phyloP scores from a whole-genome alignment of 2,113 vertebrate species.

The Morone saxatilis region DNA sequence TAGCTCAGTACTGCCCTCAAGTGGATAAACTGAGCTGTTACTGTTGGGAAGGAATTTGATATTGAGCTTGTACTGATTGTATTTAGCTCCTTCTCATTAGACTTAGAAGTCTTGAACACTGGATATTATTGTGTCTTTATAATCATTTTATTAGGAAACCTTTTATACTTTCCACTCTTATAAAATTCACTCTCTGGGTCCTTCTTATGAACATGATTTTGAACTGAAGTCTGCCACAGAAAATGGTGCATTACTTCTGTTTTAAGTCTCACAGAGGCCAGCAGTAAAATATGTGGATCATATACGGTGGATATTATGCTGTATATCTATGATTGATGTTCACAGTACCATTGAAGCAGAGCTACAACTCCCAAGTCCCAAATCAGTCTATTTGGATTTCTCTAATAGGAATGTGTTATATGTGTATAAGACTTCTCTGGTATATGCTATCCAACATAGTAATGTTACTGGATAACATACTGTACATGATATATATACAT shows the following conservation, averaged over 20 bases:
- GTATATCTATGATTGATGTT: no score
- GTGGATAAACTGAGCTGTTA: slow-evolving; percentile 50
- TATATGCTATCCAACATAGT: no score
- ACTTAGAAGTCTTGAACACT: not conserved
- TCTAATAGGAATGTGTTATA: not conserved
- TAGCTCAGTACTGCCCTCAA: slow-evolving; percentile 69
- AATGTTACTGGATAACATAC: not conserved
- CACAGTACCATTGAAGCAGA: not conserved
- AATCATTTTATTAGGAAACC: not conserved
- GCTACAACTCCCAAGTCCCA: not conserved
- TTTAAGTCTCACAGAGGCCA: not conserved
- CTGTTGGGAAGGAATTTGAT: not conserved
- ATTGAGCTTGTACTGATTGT: not conserved
- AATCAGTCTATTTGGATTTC: not conserved
- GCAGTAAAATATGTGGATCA: not conserved
- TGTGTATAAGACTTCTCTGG: no score
- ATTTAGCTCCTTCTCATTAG: not conserved
- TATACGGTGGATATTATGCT: no score
- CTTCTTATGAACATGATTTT: not conserved
- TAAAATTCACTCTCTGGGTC: not conserved
- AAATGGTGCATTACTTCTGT: not conserved
- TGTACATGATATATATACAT: not conserved
- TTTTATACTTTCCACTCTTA: not conserved
- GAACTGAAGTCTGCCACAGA: not conserved
- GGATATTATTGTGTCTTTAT: not conserved